Evolutionary conservation across 2,888 invertebrate species (phyloP).

Genomic region (Baronia brevicornis): DNA sequence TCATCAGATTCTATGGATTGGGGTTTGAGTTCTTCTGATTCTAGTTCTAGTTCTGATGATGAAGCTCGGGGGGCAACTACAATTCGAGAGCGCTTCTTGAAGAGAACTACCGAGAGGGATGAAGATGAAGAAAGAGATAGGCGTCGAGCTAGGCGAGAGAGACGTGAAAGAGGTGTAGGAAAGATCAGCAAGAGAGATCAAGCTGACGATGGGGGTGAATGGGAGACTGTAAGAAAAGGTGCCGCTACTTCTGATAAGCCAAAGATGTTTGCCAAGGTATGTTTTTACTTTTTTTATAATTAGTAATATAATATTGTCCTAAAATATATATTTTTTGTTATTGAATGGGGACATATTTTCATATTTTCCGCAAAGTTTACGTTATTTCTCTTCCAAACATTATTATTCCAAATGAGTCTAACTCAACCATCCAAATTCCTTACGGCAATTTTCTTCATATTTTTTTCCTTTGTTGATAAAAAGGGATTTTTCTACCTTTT

Average conservation of each 20-base stretch:
- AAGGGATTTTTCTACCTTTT: too few species aligned
- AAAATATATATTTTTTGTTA: too few species aligned
- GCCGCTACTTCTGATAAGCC: conserved; percentile 93
- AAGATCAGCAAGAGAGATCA: conserved; percentile 74
- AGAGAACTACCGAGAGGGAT: conserved; percentile 82
- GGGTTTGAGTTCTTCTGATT: conserved; percentile 89
- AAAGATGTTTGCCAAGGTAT: conserved; percentile 95
- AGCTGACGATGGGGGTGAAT: conserved; percentile 89
- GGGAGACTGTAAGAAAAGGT: conserved; percentile 94
- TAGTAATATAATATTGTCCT: too few species aligned
- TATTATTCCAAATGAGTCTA: too few species aligned
- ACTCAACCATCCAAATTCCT: too few species aligned
- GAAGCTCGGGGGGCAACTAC: conserved; percentile 75
- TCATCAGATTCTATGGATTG: conserved; percentile 91
- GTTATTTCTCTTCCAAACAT: too few species aligned
- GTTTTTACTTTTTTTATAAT: conserved; percentile 2
- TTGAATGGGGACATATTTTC: too few species aligned
- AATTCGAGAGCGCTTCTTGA: conserved; percentile 88
- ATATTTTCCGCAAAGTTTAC: too few species aligned
- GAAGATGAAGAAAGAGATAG: conserved; percentile 73
- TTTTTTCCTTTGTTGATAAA: too few species aligned
- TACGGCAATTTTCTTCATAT: too few species aligned
- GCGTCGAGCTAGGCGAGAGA: conserved; percentile 49
- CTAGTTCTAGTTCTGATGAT: conserved; percentile 88
- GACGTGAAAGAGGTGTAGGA: conserved; percentile 49